Evolutionary conservation across 1,140 invertebrate genomes (phyloP), one percentile per base, ranked within the genome.

Genomic region (Trachymyrmex cornetzi): DNA sequence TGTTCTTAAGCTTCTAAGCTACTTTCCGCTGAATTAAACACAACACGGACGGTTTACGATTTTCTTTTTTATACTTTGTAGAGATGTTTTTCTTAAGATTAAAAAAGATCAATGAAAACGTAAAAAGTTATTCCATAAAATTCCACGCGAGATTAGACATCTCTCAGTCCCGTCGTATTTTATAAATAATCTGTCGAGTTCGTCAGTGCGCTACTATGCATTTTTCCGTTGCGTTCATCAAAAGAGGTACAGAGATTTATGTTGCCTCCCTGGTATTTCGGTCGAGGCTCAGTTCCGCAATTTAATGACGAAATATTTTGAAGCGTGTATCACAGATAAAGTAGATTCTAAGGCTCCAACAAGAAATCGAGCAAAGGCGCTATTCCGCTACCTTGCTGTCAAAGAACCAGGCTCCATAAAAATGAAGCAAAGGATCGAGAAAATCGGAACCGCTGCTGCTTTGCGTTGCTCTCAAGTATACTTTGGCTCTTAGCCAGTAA

Each of bases 301-400:
- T 81, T 71, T 81, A 67, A 81, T 69, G 59, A 69, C n/a, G 14
- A 50, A 71, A 81, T 81, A 66, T 81, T 27, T 71, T 71, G 22
- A 38, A 81, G 22, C 50, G 1, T 27, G 16, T 71, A 55, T 57
- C 48, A 38, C 14, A 61, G 55, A 38, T 34, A 75, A 69, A 55
- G 55, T n/a, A 30, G 9, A 30, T n/a, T 16, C 22, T 38, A 19
- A 71, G 27, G 19, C 16, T 81, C 16, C 3, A 16, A 71, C 11
- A 22, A 12, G 11, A 81, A 81, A 72, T 71, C 22, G 14, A 12
- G 30, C 30, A 69, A 80, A 55, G 77, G 34, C 53, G 34, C 50
- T 71, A 44, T n/a, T 30, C 27, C 38, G 12, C 48, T 38, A 55
- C 4, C 30, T 48, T 16, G n/a, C 44, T 55, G 19, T 80, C 66